Evolutionary conservation across 2,113 vertebrate genomes (phyloP).

Genomic region (Lampris megalopsis): DNA sequence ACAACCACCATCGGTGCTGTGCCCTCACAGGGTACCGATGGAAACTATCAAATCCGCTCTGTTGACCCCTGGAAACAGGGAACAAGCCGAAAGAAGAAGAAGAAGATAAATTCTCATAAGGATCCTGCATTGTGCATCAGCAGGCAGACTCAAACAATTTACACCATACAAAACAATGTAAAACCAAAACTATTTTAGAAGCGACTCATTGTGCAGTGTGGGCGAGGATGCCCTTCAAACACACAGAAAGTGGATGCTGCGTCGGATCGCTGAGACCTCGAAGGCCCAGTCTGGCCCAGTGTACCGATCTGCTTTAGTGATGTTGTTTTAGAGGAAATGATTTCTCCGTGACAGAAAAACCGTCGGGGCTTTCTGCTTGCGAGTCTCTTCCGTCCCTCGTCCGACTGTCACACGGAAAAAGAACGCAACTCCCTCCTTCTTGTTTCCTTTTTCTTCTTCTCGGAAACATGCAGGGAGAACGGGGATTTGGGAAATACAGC

Average conservation of each 20-base stretch:
- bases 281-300: neutral
- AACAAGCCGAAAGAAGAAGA: too few relatives aligned
- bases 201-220: too few relatives aligned
- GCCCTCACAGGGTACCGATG: too few relatives aligned
- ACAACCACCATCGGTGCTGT: too few relatives aligned
- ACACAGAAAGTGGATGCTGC: neutral
- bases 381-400: neutral
- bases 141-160: too few relatives aligned
- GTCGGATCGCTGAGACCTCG: neutral
- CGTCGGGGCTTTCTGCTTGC: neutral
- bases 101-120: too few relatives aligned
- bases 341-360: conserved; percentile 5
- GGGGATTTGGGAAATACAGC: neutral
- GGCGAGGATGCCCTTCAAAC: too few relatives aligned
- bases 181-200: too few relatives aligned
- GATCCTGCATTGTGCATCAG: too few relatives aligned
- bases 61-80: too few relatives aligned
- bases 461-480: neutral
- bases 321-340: neutral
- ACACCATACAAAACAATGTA: too few relatives aligned
- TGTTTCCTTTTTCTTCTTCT: neutral
- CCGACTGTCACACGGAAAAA: conserved; percentile 6
- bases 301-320: neutral
- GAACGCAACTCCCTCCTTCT: neutral
- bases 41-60: too few relatives aligned